phyloP scores from a whole-genome alignment of 2,888 invertebrate species.

The Philhelius pedissequus region DNA sequence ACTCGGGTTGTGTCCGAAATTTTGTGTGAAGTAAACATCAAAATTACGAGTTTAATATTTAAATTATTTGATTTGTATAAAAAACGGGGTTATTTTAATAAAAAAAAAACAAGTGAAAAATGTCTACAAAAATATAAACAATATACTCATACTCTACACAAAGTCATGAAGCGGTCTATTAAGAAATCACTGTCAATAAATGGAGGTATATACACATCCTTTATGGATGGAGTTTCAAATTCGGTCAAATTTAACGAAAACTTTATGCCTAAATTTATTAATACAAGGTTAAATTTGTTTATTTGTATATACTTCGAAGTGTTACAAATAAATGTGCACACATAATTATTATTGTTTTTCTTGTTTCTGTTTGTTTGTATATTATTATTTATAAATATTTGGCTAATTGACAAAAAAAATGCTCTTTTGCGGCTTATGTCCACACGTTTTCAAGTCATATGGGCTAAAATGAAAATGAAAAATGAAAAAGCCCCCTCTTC shows the following conservation, averaged over 20 bases:
- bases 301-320: not conserved
- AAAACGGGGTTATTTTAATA: not conserved
- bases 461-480: no score
- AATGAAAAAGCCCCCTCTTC: not conserved
- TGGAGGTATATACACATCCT: conserved; percentile 55
- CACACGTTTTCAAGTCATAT: conserved; percentile 43
- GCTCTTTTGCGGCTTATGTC: conserved; percentile 12
- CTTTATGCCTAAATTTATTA: not conserved
- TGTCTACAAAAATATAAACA: not conserved
- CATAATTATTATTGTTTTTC: not conserved
- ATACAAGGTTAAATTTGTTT: conserved; percentile 26
- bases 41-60: not conserved
- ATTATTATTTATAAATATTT: conserved; percentile 56
- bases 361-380: conserved; percentile 15
- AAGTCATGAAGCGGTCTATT: conserved; percentile 53
- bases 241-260: not conserved
- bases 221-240: not conserved
- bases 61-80: not conserved
- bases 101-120: not conserved
- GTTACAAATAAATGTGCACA: not conserved
- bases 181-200: conserved; percentile 56
- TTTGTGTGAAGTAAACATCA: not conserved
- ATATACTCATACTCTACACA: not conserved
- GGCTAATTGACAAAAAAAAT: conserved; percentile 55
- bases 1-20: not conserved